Conservation (phyloP, 2,113 vertebrate species). For the human (Homo sapiens) region DNA sequence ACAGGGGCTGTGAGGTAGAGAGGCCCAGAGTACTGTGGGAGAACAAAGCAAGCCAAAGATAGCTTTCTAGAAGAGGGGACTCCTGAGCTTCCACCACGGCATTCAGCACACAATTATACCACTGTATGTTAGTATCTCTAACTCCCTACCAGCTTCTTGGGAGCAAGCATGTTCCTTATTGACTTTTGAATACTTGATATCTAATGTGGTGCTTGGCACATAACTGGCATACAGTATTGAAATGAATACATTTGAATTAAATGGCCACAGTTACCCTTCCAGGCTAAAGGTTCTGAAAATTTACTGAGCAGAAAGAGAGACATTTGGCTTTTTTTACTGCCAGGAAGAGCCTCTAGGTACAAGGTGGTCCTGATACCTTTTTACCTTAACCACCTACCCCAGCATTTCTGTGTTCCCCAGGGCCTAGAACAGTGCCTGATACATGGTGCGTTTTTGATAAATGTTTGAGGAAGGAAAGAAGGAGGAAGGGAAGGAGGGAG, state of each 20-base stretch:
- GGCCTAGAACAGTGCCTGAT: slow-evolving; percentile 41
- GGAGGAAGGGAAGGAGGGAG: background rate
- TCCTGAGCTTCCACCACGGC: slow-evolving; percentile 6
- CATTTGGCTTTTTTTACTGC: slow-evolving; percentile 21
- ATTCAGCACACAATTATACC: background rate
- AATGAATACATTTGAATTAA: background rate
- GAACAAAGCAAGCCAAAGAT: slow-evolving; percentile 17
- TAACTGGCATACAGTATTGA: background rate
- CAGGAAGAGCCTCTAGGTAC: background rate
- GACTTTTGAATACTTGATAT: background rate
- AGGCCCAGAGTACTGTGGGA: background rate
- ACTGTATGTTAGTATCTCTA: background rate
- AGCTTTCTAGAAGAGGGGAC: background rate
- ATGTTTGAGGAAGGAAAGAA: background rate
- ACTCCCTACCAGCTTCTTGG: background rate
- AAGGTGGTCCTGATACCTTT: background rate
- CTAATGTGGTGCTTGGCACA: background rate
- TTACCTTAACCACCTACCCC: background rate
- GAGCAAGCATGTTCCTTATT: background rate
- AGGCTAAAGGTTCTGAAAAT: slow-evolving; percentile 32
- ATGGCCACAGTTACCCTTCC: slow-evolving; percentile 9
- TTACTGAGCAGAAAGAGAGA: slow-evolving; percentile 34
- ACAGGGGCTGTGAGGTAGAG: background rate
- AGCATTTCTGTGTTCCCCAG: slow-evolving; percentile 30
- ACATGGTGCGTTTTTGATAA: slow-evolving; percentile 26